A percentile compares a stretch with the other conserved stretches of the same genome.
These are phyloP conservation scores for Carassius auratus DNA, from an alignment of 2,113 vertebrate genomes.

Conservation along the genomic window DNA sequence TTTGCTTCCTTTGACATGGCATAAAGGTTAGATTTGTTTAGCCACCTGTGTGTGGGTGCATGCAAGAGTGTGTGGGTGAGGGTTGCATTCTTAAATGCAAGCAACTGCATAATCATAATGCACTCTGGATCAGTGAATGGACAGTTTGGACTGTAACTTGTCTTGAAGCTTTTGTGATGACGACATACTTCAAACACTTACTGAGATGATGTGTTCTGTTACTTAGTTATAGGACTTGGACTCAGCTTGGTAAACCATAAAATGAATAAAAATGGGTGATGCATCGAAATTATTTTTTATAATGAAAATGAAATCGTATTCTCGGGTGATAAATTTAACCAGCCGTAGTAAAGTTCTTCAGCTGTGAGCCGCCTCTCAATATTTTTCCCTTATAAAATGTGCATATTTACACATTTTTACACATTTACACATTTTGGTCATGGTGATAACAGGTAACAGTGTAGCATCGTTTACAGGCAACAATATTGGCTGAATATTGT, in stretches of 20 bases:
- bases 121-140: background rate
- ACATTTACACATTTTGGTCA: background rate
- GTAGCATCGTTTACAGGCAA: no score
- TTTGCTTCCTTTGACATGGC: slow-evolving; percentile 5
- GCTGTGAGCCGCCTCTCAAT: background rate
- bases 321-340: background rate
- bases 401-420: background rate
- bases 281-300: background rate
- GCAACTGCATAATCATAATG: background rate
- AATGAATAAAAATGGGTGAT: background rate
- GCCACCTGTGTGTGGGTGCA: slow-evolving; percentile 27
- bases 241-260: background rate
- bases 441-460: background rate
- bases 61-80: background rate
- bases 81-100: background rate
- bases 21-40: slow-evolving; percentile 17
- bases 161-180: background rate
- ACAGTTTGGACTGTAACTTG: background rate
- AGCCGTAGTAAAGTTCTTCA: background rate
- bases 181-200: background rate
- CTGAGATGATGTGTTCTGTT: background rate
- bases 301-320: background rate
- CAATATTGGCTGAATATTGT: background rate
- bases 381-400: background rate
- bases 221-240: background rate